A percentile compares a stretch with the other conserved stretches of the same genome.
phyloP scores from a whole-genome alignment of 2,888 invertebrate species.

The Epinotia ramella region DNA sequence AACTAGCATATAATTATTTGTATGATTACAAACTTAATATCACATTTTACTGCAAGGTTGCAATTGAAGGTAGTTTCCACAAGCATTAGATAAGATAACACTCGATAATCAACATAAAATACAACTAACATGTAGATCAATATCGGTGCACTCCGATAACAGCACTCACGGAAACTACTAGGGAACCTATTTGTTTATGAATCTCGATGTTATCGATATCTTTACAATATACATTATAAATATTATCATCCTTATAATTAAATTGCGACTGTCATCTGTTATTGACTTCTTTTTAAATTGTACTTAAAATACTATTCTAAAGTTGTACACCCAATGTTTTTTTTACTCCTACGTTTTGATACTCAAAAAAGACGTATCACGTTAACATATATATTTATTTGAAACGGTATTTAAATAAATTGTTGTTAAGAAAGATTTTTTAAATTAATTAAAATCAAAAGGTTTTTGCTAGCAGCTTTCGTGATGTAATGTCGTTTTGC shows the following conservation, averaged over 20 bases:
- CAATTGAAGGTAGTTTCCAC: constrained; percentile 25
- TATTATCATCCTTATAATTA: not conserved
- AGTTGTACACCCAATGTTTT: too few relatives aligned
- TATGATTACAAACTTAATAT: not conserved
- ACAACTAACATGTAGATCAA: constrained; percentile 26
- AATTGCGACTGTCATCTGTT: not conserved
- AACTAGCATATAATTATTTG: not conserved
- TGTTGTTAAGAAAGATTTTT: too few relatives aligned
- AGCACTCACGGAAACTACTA: not conserved
- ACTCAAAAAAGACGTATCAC: too few relatives aligned
- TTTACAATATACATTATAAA: not conserved
- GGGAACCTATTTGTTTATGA: constrained; percentile 8
- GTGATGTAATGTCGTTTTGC: too few relatives aligned
- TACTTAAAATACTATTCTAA: too few relatives aligned
- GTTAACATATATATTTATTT: too few relatives aligned
- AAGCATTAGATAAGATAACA: constrained; percentile 29
- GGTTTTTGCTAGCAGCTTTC: too few relatives aligned
- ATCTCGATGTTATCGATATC: not conserved
- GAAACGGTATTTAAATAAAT: too few relatives aligned
- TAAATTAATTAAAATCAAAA: too few relatives aligned
- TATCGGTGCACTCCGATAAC: constrained; percentile 37
- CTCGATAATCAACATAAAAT: constrained; percentile 32
- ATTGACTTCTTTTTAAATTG: not conserved
- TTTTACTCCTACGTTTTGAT: too few relatives aligned
- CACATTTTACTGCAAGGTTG: not conserved